Evolutionary conservation across 2,888 invertebrate genomes (phyloP).

Genomic region (Yponomeuta malinellus): DNA sequence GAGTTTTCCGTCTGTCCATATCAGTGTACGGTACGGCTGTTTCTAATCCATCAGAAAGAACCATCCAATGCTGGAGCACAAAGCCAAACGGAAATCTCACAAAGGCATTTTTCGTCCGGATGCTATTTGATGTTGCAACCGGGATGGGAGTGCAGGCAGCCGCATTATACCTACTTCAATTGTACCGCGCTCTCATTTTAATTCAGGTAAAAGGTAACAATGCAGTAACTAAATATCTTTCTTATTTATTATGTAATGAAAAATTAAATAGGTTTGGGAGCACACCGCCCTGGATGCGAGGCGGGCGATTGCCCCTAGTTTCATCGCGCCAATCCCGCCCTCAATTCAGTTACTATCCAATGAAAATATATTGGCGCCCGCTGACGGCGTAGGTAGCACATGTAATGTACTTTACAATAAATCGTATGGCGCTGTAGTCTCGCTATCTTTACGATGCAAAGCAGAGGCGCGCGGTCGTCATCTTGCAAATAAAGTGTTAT

Average conservation of each 20-base stretch:
- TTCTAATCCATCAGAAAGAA: background rate
- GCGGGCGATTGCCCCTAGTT: constrained; percentile 22
- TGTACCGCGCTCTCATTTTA: constrained; percentile 9
- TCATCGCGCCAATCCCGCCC: constrained; percentile 25
- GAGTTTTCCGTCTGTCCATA: background rate
- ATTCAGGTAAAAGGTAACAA: constrained; percentile 6
- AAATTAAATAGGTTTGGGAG: constrained; percentile 2
- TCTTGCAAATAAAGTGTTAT: constrained; percentile 2
- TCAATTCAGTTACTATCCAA: constrained; percentile 30
- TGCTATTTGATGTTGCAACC: constrained; percentile 2
- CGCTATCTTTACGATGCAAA: constrained; percentile 10
- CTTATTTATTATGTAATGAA: constrained; percentile 2
- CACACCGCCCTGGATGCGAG: constrained; percentile 3
- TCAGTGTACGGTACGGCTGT: background rate
- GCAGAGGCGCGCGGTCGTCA: background rate
- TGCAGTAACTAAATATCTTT: constrained; percentile 8
- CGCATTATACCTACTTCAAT: constrained; percentile 6
- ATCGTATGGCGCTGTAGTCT: background rate
- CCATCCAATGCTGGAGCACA: background rate
- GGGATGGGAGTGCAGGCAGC: background rate
- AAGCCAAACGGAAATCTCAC: constrained; percentile 3
- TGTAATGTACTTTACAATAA: background rate
- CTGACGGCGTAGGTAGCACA: constrained; percentile 6
- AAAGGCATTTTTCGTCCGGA: constrained; percentile 7
- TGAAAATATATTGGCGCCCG: constrained; percentile 32